These are phyloP conservation scores for Chironomus tepperi DNA, from an alignment of 1,140 invertebrate genomes.

Conservation along the genomic window DNA sequence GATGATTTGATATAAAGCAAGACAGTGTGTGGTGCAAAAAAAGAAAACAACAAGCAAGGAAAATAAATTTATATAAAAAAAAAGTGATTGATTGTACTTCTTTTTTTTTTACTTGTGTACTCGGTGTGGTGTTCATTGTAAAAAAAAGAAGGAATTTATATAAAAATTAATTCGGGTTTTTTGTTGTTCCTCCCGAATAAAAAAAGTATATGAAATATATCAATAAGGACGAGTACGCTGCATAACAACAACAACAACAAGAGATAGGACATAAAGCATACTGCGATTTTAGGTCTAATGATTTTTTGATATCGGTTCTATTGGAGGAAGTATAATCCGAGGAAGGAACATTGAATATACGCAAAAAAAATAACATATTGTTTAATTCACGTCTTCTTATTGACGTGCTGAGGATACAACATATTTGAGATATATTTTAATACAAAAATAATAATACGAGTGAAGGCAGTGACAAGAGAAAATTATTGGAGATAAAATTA, in stretches of 20 bases:
- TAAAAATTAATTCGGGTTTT: not conserved
- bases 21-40: constrained; percentile 12
- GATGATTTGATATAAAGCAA: constrained; percentile 14
- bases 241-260: too few species aligned
- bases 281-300: too few species aligned
- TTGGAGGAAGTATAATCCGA: too few species aligned
- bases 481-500: not conserved
- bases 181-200: not conserved
- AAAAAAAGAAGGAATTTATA: not conserved
- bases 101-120: not conserved
- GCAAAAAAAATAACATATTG: too few species aligned
- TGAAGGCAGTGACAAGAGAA: not conserved
- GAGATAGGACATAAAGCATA: too few species aligned
- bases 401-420: not conserved
- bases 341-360: too few species aligned
- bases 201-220: too few species aligned
- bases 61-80: too few species aligned
- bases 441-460: not conserved
- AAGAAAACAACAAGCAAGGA: not conserved
- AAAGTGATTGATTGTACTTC: constrained; percentile 14
- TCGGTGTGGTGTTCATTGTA: not conserved
- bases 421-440: not conserved
- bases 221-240: too few species aligned
- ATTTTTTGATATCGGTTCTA: too few species aligned
- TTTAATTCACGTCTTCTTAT: not conserved